Base-by-base conservation (phyloP, 2,113 vertebrate genomes). In the Petromus typicus region DNA sequence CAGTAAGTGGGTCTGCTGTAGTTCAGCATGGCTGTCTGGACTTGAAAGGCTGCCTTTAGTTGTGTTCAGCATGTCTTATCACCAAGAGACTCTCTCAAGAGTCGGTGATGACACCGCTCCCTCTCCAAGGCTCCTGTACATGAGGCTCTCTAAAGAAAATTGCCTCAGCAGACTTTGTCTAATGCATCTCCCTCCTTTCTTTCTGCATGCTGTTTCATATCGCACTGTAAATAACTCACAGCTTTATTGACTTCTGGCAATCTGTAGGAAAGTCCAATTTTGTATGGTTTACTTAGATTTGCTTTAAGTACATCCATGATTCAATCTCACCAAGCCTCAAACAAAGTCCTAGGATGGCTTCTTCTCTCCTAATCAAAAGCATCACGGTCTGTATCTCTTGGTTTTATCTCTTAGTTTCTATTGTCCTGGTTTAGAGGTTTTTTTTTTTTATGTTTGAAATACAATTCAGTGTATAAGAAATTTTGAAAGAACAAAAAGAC, bases 1-100 rank as follows among this genome's bases (percentile, higher is more conserved):
- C 86, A 95, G 93, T 90, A 54, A 82, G 45, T 18, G 0, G 87
- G 79, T 95, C 89, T 64, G 11, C 20, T 57, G 17, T 79, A 30
- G 1, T 71, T 20, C n/a, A 56, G 56, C 48, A 9, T 51, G 18
- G 30, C 69, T 90, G 69, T 93, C 89, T 71, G 7, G 75, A 89
- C 83, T 59, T 69, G 88, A 95, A 94, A n/a, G 64, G 61, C 51
- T 89, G 27, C 25, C 14, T 80, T 85, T 71, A 16, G 10, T 79
- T 87, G 75, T 92, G 27, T 78, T 85, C 54, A 43, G 88, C 22
- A 32, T 40, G 45, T 82, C 23, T 83, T 7, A 87, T 76, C 48
- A 83, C 37, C 4, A 22, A n/a, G 75, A 79, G 73, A 61, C n/a
- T 2, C 66, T 51, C 40, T 11, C 92, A 83, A 96, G 48, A 90